Conservation (phyloP, 2,888 invertebrate species). For the Spilarctia lutea region DNA sequence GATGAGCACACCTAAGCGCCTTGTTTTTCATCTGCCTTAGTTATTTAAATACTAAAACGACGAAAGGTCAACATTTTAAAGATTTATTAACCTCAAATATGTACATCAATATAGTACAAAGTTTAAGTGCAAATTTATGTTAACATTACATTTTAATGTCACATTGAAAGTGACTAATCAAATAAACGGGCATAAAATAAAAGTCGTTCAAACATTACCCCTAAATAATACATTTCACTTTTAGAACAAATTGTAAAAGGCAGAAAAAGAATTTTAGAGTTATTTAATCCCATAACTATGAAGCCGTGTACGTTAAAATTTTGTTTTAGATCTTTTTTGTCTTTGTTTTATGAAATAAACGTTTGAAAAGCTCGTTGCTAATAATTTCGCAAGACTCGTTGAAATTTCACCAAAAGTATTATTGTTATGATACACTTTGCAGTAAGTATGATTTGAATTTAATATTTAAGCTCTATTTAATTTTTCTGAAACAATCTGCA, state of each 20-base stretch:
- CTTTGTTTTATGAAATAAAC: not conserved
- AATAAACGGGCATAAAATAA: slow-evolving; percentile 8
- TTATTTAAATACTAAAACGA: not conserved
- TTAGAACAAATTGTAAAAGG: slow-evolving; percentile 4
- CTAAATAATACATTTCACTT: slow-evolving; percentile 1
- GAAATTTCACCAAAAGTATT: not conserved
- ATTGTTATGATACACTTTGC: not conserved
- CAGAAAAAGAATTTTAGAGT: slow-evolving; percentile 9
- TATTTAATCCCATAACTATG: slow-evolving; percentile 13
- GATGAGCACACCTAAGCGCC: too few species aligned
- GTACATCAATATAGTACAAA: not conserved
- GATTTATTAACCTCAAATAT: not conserved
- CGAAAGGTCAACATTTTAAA: not conserved
- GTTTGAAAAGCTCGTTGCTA: not conserved
- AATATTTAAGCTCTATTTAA: not conserved
- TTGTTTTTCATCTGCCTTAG: not conserved
- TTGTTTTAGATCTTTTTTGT: not conserved
- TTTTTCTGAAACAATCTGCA: not conserved
- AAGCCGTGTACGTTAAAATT: not conserved
- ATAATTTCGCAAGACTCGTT: not conserved
- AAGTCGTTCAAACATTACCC: not conserved
- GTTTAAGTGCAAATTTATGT: slow-evolving; percentile 3
- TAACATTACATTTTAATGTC: not conserved
- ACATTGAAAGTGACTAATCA: too few species aligned
- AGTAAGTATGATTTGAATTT: not conserved